These are phyloP conservation scores for Erebia epiphron DNA, from an alignment of 2,888 invertebrate genomes.

Conservation along the genomic window DNA sequence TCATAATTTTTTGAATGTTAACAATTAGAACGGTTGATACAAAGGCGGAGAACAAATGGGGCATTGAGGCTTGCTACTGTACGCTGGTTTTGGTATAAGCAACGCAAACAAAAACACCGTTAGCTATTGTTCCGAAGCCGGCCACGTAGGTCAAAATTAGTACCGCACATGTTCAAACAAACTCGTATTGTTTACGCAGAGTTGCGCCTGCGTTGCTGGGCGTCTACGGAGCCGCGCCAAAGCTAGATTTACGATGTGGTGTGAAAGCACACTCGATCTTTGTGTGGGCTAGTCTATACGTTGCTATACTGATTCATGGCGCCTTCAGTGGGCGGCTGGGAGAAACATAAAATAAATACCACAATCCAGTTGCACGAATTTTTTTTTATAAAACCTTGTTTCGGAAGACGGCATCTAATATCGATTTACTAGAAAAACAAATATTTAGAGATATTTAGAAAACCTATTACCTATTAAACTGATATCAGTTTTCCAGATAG, in stretches of 20 bases:
- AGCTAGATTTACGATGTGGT: conserved; percentile 45
- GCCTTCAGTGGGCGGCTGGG: conserved; percentile 20
- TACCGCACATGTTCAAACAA: conserved; percentile 81
- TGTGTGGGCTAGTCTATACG: conserved; percentile 35
- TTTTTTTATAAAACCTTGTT: not conserved
- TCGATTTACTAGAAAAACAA: too few relatives aligned
- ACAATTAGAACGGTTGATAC: conserved; percentile 22
- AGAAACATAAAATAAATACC: conserved; percentile 9
- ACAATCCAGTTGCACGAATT: not conserved
- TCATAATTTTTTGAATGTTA: not conserved
- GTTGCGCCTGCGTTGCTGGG: conserved; percentile 46
- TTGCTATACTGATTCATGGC: conserved; percentile 21
- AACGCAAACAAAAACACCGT: conserved; percentile 70
- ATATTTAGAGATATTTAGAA: too few relatives aligned
- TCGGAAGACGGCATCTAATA: not conserved
- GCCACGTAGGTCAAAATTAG: conserved; percentile 75
- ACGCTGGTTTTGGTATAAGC: conserved; percentile 64
- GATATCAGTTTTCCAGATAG: too few relatives aligned
- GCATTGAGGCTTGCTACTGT: conserved; percentile 26
- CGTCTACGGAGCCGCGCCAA: conserved; percentile 44
- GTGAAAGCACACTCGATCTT: conserved; percentile 30
- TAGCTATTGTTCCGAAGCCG: conserved; percentile 76
- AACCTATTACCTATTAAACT: too few relatives aligned
- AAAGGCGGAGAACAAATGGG: conserved; percentile 19
- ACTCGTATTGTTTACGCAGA: conserved; percentile 73